A percentile compares a stretch with the other conserved stretches of the same genome.
phyloP scores from a whole-genome alignment of 2,888 invertebrate species.

The Synanthedon vespiformis region DNA sequence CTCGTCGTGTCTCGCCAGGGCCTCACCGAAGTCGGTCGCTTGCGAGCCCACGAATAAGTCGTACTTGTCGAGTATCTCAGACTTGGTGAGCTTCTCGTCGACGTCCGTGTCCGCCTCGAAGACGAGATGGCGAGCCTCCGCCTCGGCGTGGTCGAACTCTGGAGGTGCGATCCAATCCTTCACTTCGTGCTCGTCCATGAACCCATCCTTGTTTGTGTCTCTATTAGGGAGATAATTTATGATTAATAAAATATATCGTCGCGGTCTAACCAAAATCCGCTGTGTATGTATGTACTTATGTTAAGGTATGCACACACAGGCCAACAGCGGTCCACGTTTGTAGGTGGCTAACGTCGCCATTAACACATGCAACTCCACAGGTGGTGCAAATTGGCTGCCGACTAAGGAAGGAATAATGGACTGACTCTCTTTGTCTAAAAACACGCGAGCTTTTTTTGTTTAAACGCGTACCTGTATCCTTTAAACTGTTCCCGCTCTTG shows the following conservation, averaged over 20 bases:
- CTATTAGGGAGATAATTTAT: constrained; percentile 34
- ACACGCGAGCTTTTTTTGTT: too few species aligned
- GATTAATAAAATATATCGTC: not conserved
- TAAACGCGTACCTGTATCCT: constrained; percentile 75
- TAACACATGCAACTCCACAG: too few species aligned
- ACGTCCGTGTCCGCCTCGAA: constrained; percentile 93
- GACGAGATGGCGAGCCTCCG: constrained; percentile 95
- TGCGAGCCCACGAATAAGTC: constrained; percentile 99
- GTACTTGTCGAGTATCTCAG: constrained; percentile 93
- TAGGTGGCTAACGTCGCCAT: too few species aligned
- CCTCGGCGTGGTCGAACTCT: constrained; percentile 97
- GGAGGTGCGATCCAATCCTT: constrained; percentile 94
- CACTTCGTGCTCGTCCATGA: constrained; percentile 89
- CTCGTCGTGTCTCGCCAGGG: constrained; percentile 94
- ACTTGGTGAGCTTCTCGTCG: constrained; percentile 89
- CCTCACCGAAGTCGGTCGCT: constrained; percentile 98
- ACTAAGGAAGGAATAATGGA: too few species aligned
- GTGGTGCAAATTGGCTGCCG: too few species aligned
- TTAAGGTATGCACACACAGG: too few species aligned
- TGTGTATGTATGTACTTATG: too few species aligned
- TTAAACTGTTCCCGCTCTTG: constrained; percentile 93
- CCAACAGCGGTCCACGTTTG: too few species aligned
- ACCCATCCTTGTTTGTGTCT: constrained; percentile 90
- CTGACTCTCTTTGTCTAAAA: too few species aligned
- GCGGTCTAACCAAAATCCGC: too few species aligned